Percentiles rank a stretch among this genome's conserved stretches.
Conservation (phyloP, 2,888 invertebrate species). For the Dicyrtomina minuta region DNA sequence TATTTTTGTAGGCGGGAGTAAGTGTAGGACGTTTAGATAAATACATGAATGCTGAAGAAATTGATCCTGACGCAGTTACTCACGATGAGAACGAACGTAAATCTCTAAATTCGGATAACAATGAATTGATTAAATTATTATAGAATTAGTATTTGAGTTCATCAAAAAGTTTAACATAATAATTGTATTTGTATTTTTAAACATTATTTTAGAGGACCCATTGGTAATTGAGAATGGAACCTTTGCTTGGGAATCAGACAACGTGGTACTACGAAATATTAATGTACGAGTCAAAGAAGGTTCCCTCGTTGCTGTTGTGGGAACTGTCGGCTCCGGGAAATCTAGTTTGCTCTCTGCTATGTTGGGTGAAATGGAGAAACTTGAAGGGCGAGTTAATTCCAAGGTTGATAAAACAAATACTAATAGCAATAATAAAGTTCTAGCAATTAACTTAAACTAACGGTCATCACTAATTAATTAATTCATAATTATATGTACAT, state of each 20-base stretch:
- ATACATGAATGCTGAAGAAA: constrained; percentile 88
- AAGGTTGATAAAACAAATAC: too few relatives aligned
- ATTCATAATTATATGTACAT: not conserved
- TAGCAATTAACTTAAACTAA: not conserved
- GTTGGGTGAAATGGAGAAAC: constrained; percentile 86
- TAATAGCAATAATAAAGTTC: too few relatives aligned
- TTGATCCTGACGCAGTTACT: constrained; percentile 74
- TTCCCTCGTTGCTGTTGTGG: constrained; percentile 73
- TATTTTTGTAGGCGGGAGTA: constrained; percentile 70
- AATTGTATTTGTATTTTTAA: constrained; percentile 52
- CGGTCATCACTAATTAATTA: not conserved
- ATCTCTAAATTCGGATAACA: too few relatives aligned
- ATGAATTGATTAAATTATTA: not conserved
- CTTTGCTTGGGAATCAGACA: constrained; percentile 77
- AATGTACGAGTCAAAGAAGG: constrained; percentile 69
- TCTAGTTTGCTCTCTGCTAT: constrained; percentile 84
- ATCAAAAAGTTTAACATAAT: too few relatives aligned
- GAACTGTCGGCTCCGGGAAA: constrained; percentile 85
- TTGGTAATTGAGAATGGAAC: constrained; percentile 82
- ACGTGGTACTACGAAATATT: constrained; percentile 71
- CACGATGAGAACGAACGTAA: constrained; percentile 76
- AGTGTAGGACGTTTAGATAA: constrained; percentile 88
- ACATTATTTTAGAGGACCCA: constrained; percentile 65
- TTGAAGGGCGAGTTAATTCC: constrained; percentile 76
- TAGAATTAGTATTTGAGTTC: too few relatives aligned